Base-by-base conservation (phyloP, 2,888 invertebrate species). In the Torymus tubicola region DNA sequence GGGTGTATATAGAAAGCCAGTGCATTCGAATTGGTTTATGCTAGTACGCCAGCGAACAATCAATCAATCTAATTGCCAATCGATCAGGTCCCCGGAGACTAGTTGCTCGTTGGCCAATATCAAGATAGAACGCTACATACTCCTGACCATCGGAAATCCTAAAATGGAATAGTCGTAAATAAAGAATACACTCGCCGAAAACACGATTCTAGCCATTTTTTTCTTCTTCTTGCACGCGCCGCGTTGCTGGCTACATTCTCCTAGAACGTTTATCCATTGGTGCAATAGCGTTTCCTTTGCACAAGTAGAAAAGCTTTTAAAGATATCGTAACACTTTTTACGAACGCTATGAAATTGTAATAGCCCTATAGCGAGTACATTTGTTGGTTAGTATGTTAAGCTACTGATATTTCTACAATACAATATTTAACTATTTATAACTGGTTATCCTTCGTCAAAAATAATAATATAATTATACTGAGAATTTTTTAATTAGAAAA, bases 11-110 rank as follows among this genome's bases (percentile, higher is more conserved):
- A n/a, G 31, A 31, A 8, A 72, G n/a, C 3, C 65, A 53, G 68
- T 58, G 67, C 63, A 61, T 68, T 78, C 61, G 63, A 75, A 65
- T 81, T 63, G 81, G 74, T 57, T 65, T 60, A 53, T 16, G 60
- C 64, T 31, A 16, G 53, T 52, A 42, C 42, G 57, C 65, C 69
- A 60, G 21, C 67, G 70, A 69, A 65, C 73, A 70, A 82, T 80
- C 77, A 80, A 82, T 82, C 82, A 82, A 73, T 80, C 53, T 82
- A 80, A 80, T 82, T 82, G 80, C 77, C 77, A 67, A 82, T 82
- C 75, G 78, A 82, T 80, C 76, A 76, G 80, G 11, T 70, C 70
- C 42, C 50, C 50, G 60, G 64, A 24, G 70, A 76, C 72, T 73
- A 75, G 63, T 65, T 78, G 70, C 69, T 78, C 52, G 68, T 73